Evolutionary conservation across 2,888 invertebrate species (phyloP).

Genomic region (Crepidodera aurea): DNA sequence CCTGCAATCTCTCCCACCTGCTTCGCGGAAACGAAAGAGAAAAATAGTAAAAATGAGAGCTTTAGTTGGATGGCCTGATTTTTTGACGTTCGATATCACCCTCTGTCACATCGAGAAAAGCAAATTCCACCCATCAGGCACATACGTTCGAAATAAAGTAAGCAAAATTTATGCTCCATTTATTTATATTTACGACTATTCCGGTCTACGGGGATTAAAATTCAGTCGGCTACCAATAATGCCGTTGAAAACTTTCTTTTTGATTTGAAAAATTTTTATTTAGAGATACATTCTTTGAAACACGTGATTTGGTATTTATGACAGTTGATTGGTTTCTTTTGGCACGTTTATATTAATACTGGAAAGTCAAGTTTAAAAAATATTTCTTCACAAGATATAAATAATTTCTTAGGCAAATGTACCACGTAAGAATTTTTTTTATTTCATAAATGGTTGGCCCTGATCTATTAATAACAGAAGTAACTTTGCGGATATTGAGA

Average conservation of each 20-base stretch:
- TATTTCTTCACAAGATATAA: no score
- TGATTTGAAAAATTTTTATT: no score
- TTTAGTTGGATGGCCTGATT: constrained; percentile 5
- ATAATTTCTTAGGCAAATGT: no score
- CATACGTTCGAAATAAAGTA: constrained; percentile 41
- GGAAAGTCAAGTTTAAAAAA: no score
- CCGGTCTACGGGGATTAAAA: constrained; percentile 45
- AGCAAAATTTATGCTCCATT: constrained; percentile 49
- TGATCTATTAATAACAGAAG: no score
- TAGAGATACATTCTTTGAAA: no score
- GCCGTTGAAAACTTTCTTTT: not conserved
- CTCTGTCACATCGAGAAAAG: constrained; percentile 13
- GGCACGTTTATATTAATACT: no score
- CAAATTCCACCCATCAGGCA: constrained; percentile 25
- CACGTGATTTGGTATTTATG: no score
- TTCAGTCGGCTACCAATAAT: constrained; percentile 4
- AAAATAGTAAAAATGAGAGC: constrained; percentile 9
- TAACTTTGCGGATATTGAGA: no score
- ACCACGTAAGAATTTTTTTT: no score
- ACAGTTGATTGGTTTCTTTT: no score
- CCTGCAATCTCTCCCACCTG: constrained; percentile 6
- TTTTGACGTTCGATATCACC: constrained; percentile 14
- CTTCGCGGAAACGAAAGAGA: constrained; percentile 1
- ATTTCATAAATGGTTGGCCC: no score
- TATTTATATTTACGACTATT: constrained; percentile 52